Base-by-base conservation (phyloP, 2,888 invertebrate species). In the Clivina fossor region DNA sequence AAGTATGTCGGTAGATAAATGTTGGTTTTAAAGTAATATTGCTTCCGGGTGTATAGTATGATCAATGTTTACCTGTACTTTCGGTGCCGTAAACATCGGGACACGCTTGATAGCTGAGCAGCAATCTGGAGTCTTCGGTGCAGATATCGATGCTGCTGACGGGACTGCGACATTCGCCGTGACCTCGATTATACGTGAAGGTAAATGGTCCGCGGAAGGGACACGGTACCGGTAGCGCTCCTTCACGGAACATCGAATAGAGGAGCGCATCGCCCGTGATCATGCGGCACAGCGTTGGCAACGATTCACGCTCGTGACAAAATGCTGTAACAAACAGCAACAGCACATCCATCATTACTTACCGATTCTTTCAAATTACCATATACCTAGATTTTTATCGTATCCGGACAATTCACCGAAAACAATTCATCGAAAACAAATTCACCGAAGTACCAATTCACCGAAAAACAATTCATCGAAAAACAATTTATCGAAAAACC, bases 81-180 rank as follows among this genome's bases (percentile, higher is more conserved):
- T 94, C 94, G 1, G 93, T 90, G 46, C 90, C 92, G 63, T 85
- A 83, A 4, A 94, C 88, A 74, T 94, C 93, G 11, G 92, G 92
- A 71, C 96, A 96, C 4, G 93, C 93, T 72, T 94, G 93, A 74
- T 93, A 95, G 74, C 89, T 89, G 69, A 96, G 85, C 62, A 94
- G 81, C 49, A 95, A 80, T 62, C 90, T 81, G 61, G 92, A 93
- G 68, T 93, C 90, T 72, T 95, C 93, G 1, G 94, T 94, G 74
- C 95, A 96, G 67, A 91, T 90, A 74, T 94, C 94, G 65, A 95
- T 90, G 64, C 91, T 91, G 41, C 94, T 94, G 48, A 88, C 86
- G 0, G 95, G 95, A 66, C 84, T 85, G 62, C 85, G 85, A 75
- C 95, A 95, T 70, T 92, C 91, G 15, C 93, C 93, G 68, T 92